Conservation (phyloP, 2,113 vertebrate species). For the Oncorhynchus kisutch region DNA sequence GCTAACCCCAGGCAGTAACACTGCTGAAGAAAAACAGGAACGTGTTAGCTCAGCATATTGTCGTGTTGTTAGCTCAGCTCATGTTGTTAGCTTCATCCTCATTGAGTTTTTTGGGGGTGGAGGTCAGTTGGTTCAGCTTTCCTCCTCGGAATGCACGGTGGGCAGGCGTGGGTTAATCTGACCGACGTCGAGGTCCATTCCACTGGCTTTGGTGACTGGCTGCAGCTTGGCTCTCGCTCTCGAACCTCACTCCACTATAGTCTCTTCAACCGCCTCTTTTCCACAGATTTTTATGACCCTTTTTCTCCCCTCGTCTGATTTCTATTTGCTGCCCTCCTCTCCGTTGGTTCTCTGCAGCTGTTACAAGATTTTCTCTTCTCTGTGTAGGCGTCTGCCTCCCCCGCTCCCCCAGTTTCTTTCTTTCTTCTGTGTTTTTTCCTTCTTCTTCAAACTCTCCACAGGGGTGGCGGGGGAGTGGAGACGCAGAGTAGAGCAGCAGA, state of each 20-base stretch:
- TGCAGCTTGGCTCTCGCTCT: constrained; percentile 56
- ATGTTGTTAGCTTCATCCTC: constrained; percentile 90
- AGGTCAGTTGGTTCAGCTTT: constrained; percentile 77
- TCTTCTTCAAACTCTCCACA: constrained; percentile 10
- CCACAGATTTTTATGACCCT: background rate
- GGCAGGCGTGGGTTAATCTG: constrained; percentile 71
- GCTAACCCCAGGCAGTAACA: background rate
- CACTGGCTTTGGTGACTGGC: constrained; percentile 56
- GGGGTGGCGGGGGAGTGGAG: constrained; percentile 26
- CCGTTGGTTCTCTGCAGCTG: constrained; percentile 6
- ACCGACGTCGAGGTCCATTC: constrained; percentile 80
- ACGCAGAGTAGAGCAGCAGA: background rate
- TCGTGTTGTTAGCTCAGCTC: constrained; percentile 69
- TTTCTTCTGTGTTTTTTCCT: background rate
- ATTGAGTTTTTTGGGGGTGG: constrained; percentile 50
- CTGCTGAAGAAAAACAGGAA: background rate
- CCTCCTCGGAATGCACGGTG: constrained; percentile 84
- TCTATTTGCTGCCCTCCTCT: background rate
- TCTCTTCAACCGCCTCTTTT: constrained; percentile 6
- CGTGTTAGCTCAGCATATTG: background rate
- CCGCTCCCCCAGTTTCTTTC: background rate
- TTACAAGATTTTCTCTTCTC: constrained; percentile 18
- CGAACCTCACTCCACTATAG: background rate
- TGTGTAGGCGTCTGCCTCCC: background rate
- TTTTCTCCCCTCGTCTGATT: background rate